Evolutionary conservation across 2,113 vertebrate genomes (phyloP).

Genomic region (Xenopus borealis): DNA sequence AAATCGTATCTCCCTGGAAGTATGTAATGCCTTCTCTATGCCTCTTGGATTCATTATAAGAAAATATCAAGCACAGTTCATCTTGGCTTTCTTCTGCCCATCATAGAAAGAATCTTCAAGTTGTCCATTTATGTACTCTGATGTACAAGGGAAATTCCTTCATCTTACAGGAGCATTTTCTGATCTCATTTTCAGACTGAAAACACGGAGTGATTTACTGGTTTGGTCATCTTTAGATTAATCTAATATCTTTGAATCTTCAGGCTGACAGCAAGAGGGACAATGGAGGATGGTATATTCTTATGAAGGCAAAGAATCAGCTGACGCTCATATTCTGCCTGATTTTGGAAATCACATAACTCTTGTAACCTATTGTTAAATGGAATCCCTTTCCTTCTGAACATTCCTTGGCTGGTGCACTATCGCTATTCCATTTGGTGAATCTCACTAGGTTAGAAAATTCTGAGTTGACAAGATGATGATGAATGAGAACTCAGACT

Average conservation of each 20-base stretch:
- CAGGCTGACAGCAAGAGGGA: neutral
- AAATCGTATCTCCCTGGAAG: neutral
- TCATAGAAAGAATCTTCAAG: neutral
- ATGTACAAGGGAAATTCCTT: too few relatives aligned
- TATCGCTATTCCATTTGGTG: neutral
- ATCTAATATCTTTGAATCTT: neutral
- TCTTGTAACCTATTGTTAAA: neutral
- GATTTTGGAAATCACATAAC: neutral
- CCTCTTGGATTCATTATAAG: neutral
- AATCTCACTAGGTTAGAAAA: neutral
- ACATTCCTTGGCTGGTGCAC: neutral
- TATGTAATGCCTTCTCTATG: neutral
- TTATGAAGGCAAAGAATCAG: neutral
- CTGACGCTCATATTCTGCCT: neutral
- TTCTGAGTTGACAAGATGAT: conserved; percentile 46
- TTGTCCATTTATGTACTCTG: neutral
- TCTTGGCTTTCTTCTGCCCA: neutral
- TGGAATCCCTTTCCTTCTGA: conserved; percentile 23
- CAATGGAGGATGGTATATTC: neutral
- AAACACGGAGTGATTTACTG: neutral
- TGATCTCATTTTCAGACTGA: neutral
- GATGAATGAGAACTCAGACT: conserved; percentile 76
- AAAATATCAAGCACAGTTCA: neutral
- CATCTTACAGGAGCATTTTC: too few relatives aligned
- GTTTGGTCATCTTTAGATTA: neutral